These are phyloP conservation scores for Limnodromus scolopaceus DNA, from an alignment of 2,797 vertebrate genomes.

Conservation along the genomic window DNA sequence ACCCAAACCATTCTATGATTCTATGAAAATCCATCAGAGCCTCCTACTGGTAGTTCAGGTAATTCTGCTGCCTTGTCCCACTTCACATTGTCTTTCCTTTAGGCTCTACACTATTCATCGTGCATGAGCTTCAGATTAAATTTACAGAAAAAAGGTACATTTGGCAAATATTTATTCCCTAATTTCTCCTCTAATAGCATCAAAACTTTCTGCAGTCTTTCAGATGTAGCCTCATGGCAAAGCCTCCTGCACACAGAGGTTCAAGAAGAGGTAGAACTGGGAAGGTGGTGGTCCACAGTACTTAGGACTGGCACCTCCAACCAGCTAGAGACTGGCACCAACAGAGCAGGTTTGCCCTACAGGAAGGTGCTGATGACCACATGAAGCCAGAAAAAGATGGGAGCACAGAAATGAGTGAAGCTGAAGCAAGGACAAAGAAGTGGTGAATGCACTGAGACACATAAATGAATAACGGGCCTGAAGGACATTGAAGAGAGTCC, in stretches of 20 bases:
- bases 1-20: too few species aligned
- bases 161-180: neutral
- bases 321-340: neutral
- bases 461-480: neutral
- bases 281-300: neutral
- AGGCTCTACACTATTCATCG: too few species aligned
- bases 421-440: neutral
- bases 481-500: neutral
- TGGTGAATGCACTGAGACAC: fast-evolving
- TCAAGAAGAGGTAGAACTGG: neutral
- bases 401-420: neutral
- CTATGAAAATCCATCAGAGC: neutral
- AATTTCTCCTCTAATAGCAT: neutral
- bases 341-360: neutral
- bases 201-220: neutral
- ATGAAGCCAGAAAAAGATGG: neutral
- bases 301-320: neutral
- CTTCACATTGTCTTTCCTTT: neutral
- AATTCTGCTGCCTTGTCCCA: neutral
- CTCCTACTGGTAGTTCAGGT: neutral
- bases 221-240: neutral
- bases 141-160: neutral
- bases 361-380: fast-evolving
- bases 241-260: neutral
- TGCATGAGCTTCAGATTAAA: fast-evolving